These are phyloP conservation scores for Aphidius gifuensis DNA, from an alignment of 1,140 invertebrate genomes.

Conservation along the genomic window DNA sequence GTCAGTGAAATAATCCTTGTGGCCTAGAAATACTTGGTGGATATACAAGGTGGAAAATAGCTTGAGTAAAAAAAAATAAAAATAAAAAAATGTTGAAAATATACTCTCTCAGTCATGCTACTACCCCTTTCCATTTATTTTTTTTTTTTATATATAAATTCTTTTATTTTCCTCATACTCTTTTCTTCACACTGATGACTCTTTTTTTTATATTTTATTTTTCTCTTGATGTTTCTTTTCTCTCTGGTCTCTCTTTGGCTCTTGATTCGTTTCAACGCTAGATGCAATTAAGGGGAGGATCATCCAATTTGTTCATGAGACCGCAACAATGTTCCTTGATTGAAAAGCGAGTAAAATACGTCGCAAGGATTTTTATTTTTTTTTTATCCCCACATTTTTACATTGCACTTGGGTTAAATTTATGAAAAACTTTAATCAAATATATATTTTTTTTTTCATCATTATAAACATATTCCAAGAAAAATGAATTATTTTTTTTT, in stretches of 20 bases:
- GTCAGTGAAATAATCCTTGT: slow-evolving; percentile 17
- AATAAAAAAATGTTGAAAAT: slow-evolving; percentile 11
- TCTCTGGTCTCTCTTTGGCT: slow-evolving; percentile 1
- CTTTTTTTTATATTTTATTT: too few species aligned
- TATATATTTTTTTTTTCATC: too few species aligned
- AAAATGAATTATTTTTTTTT: too few species aligned
- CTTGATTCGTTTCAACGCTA: slow-evolving; percentile 16
- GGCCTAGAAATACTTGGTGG: slow-evolving; percentile 15
- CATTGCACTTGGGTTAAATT: too few species aligned
- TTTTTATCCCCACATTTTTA: neutral
- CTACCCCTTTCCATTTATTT: neutral
- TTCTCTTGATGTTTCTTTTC: neutral
- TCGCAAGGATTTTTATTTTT: slow-evolving; percentile 6
- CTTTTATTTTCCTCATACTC: neutral
- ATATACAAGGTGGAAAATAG: neutral
- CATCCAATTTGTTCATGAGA: slow-evolving; percentile 27
- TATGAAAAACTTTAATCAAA: too few species aligned
- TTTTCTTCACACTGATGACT: neutral
- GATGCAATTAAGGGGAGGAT: slow-evolving; percentile 27
- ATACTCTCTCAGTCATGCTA: neutral
- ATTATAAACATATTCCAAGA: too few species aligned
- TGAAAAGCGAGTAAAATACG: slow-evolving; percentile 27
- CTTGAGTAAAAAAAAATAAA: slow-evolving; percentile 5
- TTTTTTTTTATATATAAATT: neutral
- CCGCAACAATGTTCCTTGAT: slow-evolving; percentile 28